Base-by-base conservation (phyloP, 2,113 vertebrate genomes). In the Antidorcas marsupialis region DNA sequence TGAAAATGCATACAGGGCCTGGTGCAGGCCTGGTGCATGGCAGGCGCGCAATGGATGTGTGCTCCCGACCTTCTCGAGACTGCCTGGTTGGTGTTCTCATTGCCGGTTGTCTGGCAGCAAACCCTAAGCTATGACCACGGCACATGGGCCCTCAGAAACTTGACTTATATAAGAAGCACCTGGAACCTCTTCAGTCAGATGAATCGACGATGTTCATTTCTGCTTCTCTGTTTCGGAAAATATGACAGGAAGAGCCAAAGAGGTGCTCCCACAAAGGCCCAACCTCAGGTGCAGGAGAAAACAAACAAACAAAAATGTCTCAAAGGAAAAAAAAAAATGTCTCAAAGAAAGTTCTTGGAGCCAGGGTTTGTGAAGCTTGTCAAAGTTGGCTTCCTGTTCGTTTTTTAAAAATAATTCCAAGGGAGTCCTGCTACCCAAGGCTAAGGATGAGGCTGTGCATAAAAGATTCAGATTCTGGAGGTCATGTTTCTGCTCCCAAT, bases 121-220 rank as follows among this genome's bases (percentile, higher is more conserved):
- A 55, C 21, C 59, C 15, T 87, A 84, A 23, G 33, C 43, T 39
- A 15, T 28, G 28, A 45, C 30, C 21, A 6, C 1, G 50, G 71
- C 50, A 28, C 19, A 57, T 2, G 57, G 33, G 64, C 1, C 93
- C 86, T 55, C 3, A 2, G 60, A 50, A 52, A 79, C 1, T 16
- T 6, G 33, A 55, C 47, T 74, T 89, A 89, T 89, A 92, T 62
- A 55, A 98, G 93, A 98, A n/a, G 59, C 92, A 76, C 57, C 94
- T 84, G 93, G 81, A 81, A 82, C 91, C 98, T 92, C 59, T 78
- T 98, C 92, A 64, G 96, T 96, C 96, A 92, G 88, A 82, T 93
- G 90, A 82, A 97, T 98, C 96, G 60, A 86, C 43, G 93, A 87
- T 76, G 23, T 76, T 89, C 91, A 89, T 88, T 85, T 87, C 71